Percentiles rank a stretch among this genome's conserved stretches.
These are phyloP conservation scores for Leptinotarsa texana DNA, from an alignment of 1,140 invertebrate species.

Conservation along the genomic window DNA sequence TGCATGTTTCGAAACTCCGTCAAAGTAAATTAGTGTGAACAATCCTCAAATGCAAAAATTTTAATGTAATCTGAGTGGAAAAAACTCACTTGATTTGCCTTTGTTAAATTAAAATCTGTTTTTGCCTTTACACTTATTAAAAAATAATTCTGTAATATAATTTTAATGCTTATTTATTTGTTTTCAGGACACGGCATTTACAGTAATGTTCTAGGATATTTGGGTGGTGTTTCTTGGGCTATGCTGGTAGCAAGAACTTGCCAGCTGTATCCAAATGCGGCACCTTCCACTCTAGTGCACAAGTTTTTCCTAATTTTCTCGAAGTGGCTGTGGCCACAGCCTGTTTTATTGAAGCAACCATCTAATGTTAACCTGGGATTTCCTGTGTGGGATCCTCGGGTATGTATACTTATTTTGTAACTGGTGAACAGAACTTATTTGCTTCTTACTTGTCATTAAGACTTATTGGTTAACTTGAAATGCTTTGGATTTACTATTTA, in stretches of 20 bases:
- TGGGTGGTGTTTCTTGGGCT: slow-evolving; percentile 99
- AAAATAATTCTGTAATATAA: too few species aligned
- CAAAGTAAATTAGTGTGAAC: too few species aligned
- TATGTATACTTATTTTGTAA: slow-evolving; percentile 55
- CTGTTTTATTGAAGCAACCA: slow-evolving; percentile 91
- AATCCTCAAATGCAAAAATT: too few species aligned
- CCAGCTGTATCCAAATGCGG: slow-evolving; percentile 97
- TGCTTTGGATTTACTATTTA: too few species aligned
- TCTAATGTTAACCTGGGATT: slow-evolving; percentile 86
- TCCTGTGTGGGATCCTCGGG: slow-evolving; percentile 93
- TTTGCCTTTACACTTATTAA: too few species aligned
- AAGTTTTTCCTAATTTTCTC: slow-evolving; percentile 99
- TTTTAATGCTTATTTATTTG: slow-evolving; percentile 22
- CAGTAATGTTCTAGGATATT: slow-evolving; percentile 96
- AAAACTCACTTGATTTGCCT: too few species aligned
- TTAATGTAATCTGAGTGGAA: too few species aligned
- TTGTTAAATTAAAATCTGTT: too few species aligned
- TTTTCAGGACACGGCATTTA: slow-evolving; percentile 90
- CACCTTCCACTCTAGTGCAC: slow-evolving; percentile 90
- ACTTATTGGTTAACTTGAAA: too few species aligned
- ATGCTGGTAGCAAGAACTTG: slow-evolving; percentile 98
- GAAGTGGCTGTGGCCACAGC: slow-evolving; percentile 98
- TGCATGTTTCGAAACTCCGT: too few species aligned
- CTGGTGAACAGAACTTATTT: too few species aligned
- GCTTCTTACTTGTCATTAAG: too few species aligned